Base-by-base conservation (phyloP, 2,113 vertebrate species). In the Leptobrachium ailaonicum region DNA sequence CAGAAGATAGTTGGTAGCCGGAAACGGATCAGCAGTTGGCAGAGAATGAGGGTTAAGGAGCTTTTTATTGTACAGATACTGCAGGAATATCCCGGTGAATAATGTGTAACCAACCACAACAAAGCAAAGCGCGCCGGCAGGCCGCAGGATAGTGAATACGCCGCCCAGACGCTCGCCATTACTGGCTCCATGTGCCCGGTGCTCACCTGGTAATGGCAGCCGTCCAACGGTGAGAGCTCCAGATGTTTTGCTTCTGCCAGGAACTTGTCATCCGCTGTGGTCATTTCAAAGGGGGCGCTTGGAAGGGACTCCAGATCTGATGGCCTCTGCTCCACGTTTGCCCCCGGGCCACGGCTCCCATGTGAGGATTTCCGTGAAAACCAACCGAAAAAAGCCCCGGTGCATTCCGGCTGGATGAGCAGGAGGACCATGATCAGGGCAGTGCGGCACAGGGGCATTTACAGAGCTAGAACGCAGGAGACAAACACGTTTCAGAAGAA, bases 221-320 rank as follows among this genome's bases (percentile, higher is more conserved):
- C 84, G 60, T 89, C 88, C 3, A 90, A 58, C 0, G 86, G 87
- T 3, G 90, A 91, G 2, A 91, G 67, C 6, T 90, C 87, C 75
- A 85, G 43, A 13, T 73, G 63, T 6, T 82, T 88, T 0, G 87
- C 89, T 75, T 94, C 91, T 2, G 87, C 86, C 71, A 89, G 58
- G 74, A 94, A 90, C 76, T 45, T 83, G 62, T 91, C 88, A 2
- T 92, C 94, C 0, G 74, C 76, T 0, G 72, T 82, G 0, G 14
- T 68, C 83, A 92, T 86, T 84, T 95, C 89, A 41, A 93, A 94
- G 8, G 43, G 77, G 7, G 90, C 43, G 0, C 0, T 2, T 0
- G 72, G 12, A 0, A 4, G 4, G 0, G 4, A 2, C 4, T 41
- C 3, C 0, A 13, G 63, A 2, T 77, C 71, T 0, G 66, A 58